Evolutionary conservation across 2,888 invertebrate genomes (phyloP).

Genomic region (Neoascia interrupta): DNA sequence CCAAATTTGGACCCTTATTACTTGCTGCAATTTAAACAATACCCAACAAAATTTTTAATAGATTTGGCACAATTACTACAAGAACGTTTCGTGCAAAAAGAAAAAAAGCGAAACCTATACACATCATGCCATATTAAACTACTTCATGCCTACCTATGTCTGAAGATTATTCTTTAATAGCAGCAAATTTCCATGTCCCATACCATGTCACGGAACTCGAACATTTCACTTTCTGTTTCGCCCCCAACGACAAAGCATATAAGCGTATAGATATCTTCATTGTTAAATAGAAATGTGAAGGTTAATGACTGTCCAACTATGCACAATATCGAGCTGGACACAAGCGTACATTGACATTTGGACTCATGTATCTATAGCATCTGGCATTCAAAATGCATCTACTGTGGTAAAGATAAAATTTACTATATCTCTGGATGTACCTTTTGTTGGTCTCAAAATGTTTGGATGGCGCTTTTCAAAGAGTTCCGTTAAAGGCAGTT

Average conservation of each 20-base stretch:
- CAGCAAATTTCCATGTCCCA: not conserved
- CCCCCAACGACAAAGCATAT: not conserved
- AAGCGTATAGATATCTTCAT: no score
- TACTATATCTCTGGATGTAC: not conserved
- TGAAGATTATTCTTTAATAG: conserved; percentile 18
- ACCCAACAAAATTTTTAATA: no score
- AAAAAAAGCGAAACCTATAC: no score
- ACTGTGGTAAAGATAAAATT: not conserved
- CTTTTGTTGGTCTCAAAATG: conserved; percentile 26
- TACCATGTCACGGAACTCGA: not conserved
- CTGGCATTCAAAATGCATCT: conserved; percentile 34
- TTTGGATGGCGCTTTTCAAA: conserved; percentile 10
- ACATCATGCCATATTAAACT: no score
- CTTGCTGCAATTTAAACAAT: no score
- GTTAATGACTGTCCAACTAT: conserved; percentile 47
- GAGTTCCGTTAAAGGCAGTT: conserved; percentile 2
- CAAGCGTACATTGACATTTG: conserved; percentile 27
- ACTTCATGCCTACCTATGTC: no score
- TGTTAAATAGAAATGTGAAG: conserved; percentile 18
- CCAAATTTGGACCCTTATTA: no score
- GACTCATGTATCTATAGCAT: conserved; percentile 7
- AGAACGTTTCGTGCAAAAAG: no score
- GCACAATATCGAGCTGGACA: conserved; percentile 13
- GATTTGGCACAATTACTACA: no score
- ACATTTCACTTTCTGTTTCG: conserved; percentile 42